phyloP scores from a whole-genome alignment of 2,888 invertebrate species.

The Euzetes globulus region DNA sequence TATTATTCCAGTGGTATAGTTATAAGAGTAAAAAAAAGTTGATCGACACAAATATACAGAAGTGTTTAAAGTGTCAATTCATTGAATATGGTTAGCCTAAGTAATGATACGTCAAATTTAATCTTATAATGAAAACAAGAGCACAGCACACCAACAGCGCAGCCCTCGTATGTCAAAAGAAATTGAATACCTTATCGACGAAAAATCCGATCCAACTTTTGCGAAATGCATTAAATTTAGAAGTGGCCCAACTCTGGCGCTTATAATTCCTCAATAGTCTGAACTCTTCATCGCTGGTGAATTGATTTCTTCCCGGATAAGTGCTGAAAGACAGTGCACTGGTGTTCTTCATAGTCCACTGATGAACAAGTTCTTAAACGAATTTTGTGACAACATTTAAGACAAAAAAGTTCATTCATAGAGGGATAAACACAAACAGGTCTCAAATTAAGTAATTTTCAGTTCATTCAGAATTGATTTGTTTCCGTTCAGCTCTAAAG shows the following conservation, averaged over 20 bases:
- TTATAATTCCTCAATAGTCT: not conserved
- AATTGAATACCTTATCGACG: slow-evolving; percentile 25
- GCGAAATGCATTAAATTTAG: slow-evolving; percentile 23
- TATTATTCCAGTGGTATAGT: not conserved
- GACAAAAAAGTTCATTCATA: slow-evolving; percentile 20
- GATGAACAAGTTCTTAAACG: not conserved
- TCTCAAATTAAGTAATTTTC: slow-evolving; percentile 13
- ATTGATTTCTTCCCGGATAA: slow-evolving; percentile 19
- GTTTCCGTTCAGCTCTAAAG: slow-evolving; percentile 6
- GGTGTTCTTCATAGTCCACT: slow-evolving; percentile 13
- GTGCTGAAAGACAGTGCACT: slow-evolving; percentile 13
- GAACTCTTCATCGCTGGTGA: not conserved
- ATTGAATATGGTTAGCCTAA: no score
- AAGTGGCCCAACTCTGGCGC: slow-evolving; percentile 22
- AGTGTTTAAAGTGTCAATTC: no score
- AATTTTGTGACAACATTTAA: not conserved
- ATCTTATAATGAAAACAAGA: no score
- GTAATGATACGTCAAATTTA: no score
- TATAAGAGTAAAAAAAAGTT: not conserved
- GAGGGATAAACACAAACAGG: not conserved
- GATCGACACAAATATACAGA: no score
- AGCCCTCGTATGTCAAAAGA: not conserved
- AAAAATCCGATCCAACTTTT: slow-evolving; percentile 23
- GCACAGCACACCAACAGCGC: no score
- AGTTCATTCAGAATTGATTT: slow-evolving; percentile 11